phyloP scores from a whole-genome alignment of 2,888 invertebrate species.

The Halocaridina rubra region DNA sequence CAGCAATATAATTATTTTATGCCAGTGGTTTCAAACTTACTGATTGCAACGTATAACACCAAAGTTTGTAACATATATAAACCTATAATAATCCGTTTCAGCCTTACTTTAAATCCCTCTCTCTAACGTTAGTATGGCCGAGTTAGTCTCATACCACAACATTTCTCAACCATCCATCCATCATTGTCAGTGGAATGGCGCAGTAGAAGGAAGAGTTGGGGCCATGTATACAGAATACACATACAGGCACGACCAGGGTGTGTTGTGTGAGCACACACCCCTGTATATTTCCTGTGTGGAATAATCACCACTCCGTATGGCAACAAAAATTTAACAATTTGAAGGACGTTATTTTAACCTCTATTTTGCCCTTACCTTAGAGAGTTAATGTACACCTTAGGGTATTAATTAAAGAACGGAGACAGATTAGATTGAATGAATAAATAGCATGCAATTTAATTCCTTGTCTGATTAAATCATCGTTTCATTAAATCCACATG shows the following conservation, averaged over 20 bases:
- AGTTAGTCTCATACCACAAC: not conserved
- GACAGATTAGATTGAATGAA: conserved; percentile 1
- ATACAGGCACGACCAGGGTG: conserved; percentile 1
- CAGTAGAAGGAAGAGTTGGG: conserved; percentile 16
- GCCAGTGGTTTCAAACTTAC: no score
- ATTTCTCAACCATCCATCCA: conserved; percentile 1
- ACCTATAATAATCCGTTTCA: no score
- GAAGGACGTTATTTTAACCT: no score
- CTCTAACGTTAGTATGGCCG: no score
- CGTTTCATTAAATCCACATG: conserved; percentile 59
- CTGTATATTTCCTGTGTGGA: conserved; percentile 40
- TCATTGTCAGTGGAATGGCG: conserved; percentile 38
- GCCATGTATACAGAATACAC: conserved; percentile 33
- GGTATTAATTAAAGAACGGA: no score
- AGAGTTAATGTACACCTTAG: no score
- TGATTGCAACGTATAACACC: no score
- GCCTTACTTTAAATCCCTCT: not conserved
- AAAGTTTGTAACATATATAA: no score
- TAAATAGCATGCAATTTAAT: conserved; percentile 20
- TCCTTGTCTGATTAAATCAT: conserved; percentile 44
- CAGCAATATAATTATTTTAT: no score
- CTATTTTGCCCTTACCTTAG: no score
- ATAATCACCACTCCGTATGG: conserved; percentile 25
- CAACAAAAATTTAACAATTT: no score
- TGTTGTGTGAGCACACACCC: not conserved